Conservation (phyloP, 1,140 invertebrate genomes). For the Drosophila kurseongensis region DNA sequence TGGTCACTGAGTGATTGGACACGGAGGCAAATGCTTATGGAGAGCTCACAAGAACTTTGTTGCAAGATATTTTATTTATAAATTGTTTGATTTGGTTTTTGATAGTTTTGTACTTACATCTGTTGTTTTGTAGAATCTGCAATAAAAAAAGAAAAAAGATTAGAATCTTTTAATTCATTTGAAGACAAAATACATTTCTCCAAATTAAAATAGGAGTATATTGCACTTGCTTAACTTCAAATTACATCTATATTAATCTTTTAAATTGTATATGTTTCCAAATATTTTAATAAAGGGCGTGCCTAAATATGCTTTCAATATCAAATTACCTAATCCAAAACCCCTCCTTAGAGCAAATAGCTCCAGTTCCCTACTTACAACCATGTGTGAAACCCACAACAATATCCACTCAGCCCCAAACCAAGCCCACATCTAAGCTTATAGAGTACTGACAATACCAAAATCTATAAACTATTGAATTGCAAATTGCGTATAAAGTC, state of each 20-base stretch:
- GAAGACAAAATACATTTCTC: no score
- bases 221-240: no score
- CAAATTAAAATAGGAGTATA: no score
- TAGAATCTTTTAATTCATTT: no score
- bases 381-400: slow-evolving; percentile 3
- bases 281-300: neutral
- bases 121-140: neutral
- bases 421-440: slow-evolving; percentile 2
- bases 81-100: no score
- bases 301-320: neutral
- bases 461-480: slow-evolving; percentile 67
- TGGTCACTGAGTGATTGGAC: slow-evolving; percentile 7
- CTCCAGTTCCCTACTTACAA: slow-evolving; percentile 29
- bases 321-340: slow-evolving; percentile 21
- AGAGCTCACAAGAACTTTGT: no score
- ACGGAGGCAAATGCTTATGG: neutral
- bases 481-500: slow-evolving; percentile 49
- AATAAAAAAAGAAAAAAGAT: neutral
- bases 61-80: no score
- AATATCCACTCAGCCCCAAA: slow-evolving; percentile 6
- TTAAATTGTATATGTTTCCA: no score
- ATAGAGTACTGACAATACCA: slow-evolving; percentile 21
- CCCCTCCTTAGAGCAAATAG: neutral
- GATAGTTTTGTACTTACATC: neutral
- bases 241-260: no score